These are phyloP conservation scores for Typhlomys cinereus DNA, from an alignment of 2,113 vertebrate species.

Conservation along the genomic window DNA sequence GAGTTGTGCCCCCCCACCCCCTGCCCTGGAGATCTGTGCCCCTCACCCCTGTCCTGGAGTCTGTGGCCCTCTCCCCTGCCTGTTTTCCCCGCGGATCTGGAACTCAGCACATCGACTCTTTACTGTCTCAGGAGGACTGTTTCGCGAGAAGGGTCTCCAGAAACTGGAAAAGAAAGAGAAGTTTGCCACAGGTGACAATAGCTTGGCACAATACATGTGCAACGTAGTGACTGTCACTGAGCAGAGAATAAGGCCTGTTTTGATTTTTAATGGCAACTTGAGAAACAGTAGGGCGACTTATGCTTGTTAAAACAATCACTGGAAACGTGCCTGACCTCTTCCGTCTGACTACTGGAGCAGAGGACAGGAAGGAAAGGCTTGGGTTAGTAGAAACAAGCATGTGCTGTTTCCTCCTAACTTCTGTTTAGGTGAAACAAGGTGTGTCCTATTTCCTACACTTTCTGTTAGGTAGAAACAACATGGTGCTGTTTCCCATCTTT, in stretches of 20 bases:
- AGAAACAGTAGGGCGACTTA: neutral
- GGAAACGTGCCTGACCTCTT: neutral
- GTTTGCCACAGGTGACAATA: slow-evolving; percentile 95
- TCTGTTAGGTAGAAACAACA: neutral
- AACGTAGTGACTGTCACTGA: slow-evolving; percentile 89
- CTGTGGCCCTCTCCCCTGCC: neutral
- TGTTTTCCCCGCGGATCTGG: neutral
- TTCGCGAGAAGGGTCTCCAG: slow-evolving; percentile 93
- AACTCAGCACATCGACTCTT: neutral
- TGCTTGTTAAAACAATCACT: neutral
- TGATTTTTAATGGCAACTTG: neutral
- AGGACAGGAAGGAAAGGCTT: neutral
- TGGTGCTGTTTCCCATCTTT: neutral
- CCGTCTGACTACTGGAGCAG: neutral
- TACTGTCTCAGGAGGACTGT: slow-evolving; percentile 91
- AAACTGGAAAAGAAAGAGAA: slow-evolving; percentile 99
- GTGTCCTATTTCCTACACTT: too few relatives aligned
- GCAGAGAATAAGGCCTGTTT: too few relatives aligned
- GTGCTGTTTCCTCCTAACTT: neutral
- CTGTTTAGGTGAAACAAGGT: too few relatives aligned
- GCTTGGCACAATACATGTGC: slow-evolving; percentile 99
- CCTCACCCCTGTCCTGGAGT: too few relatives aligned
- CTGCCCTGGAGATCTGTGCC: too few relatives aligned
- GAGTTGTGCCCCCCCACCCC: too few relatives aligned
- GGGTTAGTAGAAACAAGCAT: neutral